A percentile compares a stretch with the other conserved stretches of the same genome.
Conservation (phyloP, 2,888 invertebrate species). For the Erebia palarica region DNA sequence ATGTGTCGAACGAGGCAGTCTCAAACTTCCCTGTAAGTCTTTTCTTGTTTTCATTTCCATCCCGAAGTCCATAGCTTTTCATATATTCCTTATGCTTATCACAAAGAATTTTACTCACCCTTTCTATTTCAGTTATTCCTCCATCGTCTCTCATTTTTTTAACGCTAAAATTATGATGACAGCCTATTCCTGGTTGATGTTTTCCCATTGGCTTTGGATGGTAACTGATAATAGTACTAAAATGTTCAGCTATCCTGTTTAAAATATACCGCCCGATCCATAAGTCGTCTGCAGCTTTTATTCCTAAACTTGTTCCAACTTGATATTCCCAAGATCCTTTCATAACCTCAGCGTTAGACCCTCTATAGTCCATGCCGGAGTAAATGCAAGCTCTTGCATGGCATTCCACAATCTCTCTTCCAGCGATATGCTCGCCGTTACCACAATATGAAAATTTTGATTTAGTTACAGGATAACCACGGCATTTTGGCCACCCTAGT, state of each 20-base stretch:
- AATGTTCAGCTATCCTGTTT: slow-evolving; percentile 92
- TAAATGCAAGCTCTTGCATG: slow-evolving; percentile 93
- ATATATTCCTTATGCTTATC: slow-evolving; percentile 86
- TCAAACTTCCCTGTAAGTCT: slow-evolving; percentile 96
- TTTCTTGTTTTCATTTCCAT: slow-evolving; percentile 94
- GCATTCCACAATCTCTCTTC: slow-evolving; percentile 96
- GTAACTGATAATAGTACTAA: slow-evolving; percentile 86
- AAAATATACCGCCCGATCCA: slow-evolving; percentile 94
- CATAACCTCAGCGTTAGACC: slow-evolving; percentile 99
- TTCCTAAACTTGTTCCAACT: slow-evolving; percentile 95
- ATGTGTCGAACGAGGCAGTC: slow-evolving; percentile 96
- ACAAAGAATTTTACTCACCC: slow-evolving; percentile 89
- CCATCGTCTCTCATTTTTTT: slow-evolving; percentile 90
- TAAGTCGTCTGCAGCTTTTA: slow-evolving; percentile 91
- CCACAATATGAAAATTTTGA: slow-evolving; percentile 95
- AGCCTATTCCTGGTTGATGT: slow-evolving; percentile 93
- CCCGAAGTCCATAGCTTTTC: slow-evolving; percentile 92
- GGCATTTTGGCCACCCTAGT: slow-evolving; percentile 95
- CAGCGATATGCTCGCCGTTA: slow-evolving; percentile 95
- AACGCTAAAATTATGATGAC: slow-evolving; percentile 95
- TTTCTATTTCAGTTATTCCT: slow-evolving; percentile 89
- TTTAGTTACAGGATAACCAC: slow-evolving; percentile 91
- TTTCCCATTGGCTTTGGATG: slow-evolving; percentile 90
- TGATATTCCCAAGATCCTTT: slow-evolving; percentile 96
- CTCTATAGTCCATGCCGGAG: slow-evolving; percentile 94